Conservation (phyloP, 2,888 invertebrate species). For the Patella caerulea region DNA sequence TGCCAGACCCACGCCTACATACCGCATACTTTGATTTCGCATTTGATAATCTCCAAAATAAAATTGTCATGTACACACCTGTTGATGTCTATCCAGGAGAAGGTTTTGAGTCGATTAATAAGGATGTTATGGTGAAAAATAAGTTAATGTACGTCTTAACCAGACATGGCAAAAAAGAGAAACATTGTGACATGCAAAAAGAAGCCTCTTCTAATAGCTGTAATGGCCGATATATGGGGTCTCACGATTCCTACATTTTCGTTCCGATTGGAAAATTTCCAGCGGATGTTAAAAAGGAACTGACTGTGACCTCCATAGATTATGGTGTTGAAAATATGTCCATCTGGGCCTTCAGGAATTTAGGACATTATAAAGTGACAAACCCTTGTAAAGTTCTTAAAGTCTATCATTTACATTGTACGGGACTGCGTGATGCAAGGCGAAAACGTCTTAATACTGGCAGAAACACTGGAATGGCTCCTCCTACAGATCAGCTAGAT, state of each 20-base stretch:
- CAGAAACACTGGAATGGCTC: too few species aligned
- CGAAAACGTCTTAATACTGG: too few species aligned
- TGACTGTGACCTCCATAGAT: neutral
- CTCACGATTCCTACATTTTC: constrained; percentile 22
- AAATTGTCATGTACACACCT: too few species aligned
- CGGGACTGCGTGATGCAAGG: too few species aligned
- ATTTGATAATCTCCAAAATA: too few species aligned
- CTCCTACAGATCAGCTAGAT: too few species aligned
- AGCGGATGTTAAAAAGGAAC: neutral
- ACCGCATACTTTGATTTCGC: too few species aligned
- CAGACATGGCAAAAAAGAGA: constrained; percentile 16
- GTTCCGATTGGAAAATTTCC: constrained; percentile 11
- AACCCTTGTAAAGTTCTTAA: too few species aligned
- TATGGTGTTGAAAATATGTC: constrained; percentile 14
- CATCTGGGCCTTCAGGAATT: too few species aligned
- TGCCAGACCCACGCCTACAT: too few species aligned
- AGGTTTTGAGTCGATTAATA: neutral
- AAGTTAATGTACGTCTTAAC: constrained; percentile 19
- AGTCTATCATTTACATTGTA: too few species aligned
- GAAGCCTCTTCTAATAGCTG: constrained; percentile 2
- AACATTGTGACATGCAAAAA: constrained; percentile 15
- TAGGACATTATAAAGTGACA: too few species aligned
- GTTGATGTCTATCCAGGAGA: neutral
- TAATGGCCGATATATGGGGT: constrained; percentile 10
- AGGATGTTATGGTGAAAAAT: neutral